Evolutionary conservation across 2,888 invertebrate genomes (phyloP).

Genomic region (Dryococelus australis): DNA sequence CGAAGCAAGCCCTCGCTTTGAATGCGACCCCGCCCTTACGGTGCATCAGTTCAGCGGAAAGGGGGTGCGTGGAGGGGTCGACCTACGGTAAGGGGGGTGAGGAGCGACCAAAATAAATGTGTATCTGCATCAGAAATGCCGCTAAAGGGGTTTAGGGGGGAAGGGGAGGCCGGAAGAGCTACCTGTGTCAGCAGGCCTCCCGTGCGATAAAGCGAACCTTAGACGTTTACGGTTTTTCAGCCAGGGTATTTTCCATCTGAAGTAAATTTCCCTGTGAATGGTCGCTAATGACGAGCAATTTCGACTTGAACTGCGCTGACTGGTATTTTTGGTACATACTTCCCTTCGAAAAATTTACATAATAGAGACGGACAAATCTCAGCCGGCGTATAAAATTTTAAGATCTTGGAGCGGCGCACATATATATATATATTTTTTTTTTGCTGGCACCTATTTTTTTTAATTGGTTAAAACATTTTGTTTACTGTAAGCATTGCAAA

Average conservation of each 20-base stretch:
- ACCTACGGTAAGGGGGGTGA: neutral
- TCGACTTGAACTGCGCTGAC: neutral
- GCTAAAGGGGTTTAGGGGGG: neutral
- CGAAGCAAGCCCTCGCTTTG: conserved; percentile 16
- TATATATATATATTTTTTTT: neutral
- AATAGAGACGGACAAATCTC: neutral
- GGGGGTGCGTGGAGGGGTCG: neutral
- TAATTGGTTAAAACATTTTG: too few species aligned
- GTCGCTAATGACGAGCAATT: conserved; percentile 4
- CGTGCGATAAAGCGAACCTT: neutral
- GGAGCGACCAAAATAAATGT: neutral
- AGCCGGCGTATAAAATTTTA: neutral
- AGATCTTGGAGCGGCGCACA: neutral
- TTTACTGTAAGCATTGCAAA: too few species aligned
- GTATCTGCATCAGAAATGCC: conserved; percentile 16
- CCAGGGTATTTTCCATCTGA: neutral
- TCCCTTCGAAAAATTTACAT: neutral
- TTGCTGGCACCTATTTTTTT: too few species aligned
- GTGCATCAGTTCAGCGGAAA: neutral
- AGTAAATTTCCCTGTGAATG: conserved; percentile 16
- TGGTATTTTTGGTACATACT: neutral
- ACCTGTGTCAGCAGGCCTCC: neutral
- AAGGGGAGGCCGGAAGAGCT: neutral
- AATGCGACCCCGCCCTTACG: conserved; percentile 16
- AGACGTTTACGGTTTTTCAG: neutral